These are phyloP conservation scores for Neosalanx taihuensis DNA, from an alignment of 2,797 vertebrate genomes.

Conservation along the genomic window DNA sequence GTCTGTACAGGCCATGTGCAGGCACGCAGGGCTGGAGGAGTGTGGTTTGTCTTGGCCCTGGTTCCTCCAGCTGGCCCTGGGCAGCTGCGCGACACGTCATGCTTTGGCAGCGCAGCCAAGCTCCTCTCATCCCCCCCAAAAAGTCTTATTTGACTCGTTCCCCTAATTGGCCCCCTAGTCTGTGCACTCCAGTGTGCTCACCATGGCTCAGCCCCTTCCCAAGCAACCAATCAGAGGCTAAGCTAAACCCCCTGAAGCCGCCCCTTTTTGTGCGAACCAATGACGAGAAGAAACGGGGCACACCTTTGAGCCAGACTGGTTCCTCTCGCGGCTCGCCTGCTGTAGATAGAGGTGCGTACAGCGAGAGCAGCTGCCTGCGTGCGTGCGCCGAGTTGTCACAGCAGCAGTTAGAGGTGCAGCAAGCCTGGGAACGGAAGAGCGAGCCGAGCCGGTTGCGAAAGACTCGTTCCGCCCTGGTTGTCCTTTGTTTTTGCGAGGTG, in stretches of 20 bases:
- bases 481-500: conserved; percentile 60
- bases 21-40: background rate
- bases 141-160: conserved; percentile 54
- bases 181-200: conserved; percentile 55
- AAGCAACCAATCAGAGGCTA: conserved; percentile 57
- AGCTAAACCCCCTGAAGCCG: conserved; percentile 45
- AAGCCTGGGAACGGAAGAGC: conserved; percentile 22
- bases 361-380: conserved; percentile 39
- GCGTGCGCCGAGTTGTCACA: conserved; percentile 21
- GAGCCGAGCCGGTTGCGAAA: conserved; percentile 30
- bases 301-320: conserved; percentile 72
- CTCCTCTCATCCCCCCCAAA: conserved; percentile 34
- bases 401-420: conserved; percentile 33
- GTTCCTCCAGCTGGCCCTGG: conserved; percentile 28
- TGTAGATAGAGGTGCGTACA: conserved; percentile 60
- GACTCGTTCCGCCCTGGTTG: conserved; percentile 45
- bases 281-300: conserved; percentile 57
- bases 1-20: background rate
- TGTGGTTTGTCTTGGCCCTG: conserved; percentile 63
- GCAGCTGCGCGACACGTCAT: conserved; percentile 51
- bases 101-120: background rate
- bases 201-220: conserved; percentile 47
- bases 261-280: conserved; percentile 65
- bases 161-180: conserved; percentile 63
- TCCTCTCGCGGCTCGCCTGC: conserved; percentile 57